Percentiles rank a stretch among this genome's conserved stretches.
Conservation (phyloP, 2,797 vertebrate species). For the Squalus acanthias region DNA sequence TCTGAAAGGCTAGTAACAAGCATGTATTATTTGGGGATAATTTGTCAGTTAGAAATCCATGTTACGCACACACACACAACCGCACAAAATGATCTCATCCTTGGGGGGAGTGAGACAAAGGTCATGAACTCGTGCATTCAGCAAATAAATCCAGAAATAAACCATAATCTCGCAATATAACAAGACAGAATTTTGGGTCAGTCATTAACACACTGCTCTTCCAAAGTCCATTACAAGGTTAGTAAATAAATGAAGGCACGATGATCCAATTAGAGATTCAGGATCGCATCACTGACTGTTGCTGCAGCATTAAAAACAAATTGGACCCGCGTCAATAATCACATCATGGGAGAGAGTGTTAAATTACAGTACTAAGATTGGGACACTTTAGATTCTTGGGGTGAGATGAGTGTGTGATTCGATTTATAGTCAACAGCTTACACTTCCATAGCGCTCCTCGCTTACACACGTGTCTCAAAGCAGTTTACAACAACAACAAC, state of each 20-base stretch:
- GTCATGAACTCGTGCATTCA: not conserved
- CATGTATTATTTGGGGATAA: not conserved
- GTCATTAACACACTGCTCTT: not conserved
- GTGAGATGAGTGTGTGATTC: not conserved
- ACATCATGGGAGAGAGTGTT: not conserved
- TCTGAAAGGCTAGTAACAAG: not conserved
- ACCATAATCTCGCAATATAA: not conserved
- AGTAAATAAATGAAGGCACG: not conserved
- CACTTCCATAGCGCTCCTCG: not conserved
- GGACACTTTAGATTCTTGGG: not conserved
- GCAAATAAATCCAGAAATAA: not conserved
- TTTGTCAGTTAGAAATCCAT: not conserved
- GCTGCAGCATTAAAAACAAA: not conserved
- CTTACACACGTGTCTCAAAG: not conserved
- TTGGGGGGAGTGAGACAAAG: not conserved
- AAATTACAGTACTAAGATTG: not conserved
- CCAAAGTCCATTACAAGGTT: not conserved
- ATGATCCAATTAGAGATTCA: not conserved
- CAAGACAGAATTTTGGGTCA: not conserved
- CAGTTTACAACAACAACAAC: not conserved
- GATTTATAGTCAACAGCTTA: not conserved
- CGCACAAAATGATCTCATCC: not conserved
- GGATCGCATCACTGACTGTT: not conserved
- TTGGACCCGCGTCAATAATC: not conserved
- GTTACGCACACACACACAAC: not conserved